These are phyloP conservation scores for Ectemnius lituratus DNA, from an alignment of 2,888 invertebrate species.

Conservation along the genomic window DNA sequence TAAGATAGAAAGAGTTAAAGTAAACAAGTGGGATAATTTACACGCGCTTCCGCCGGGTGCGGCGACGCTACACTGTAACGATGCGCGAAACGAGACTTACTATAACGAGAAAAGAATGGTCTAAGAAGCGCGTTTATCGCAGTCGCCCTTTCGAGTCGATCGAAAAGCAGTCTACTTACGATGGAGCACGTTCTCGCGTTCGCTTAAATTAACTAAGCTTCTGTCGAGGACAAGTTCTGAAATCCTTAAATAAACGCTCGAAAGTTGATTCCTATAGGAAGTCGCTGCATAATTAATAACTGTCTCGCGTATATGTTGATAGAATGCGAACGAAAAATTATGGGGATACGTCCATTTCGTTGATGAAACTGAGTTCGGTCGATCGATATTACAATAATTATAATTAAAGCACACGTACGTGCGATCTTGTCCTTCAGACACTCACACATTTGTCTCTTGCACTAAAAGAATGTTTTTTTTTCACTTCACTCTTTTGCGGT, in stretches of 20 bases:
- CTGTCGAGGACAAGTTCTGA: not conserved
- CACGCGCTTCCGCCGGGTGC: constrained; percentile 12
- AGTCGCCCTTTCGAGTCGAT: constrained; percentile 29
- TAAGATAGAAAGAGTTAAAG: constrained; percentile 43
- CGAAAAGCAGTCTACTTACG: constrained; percentile 38
- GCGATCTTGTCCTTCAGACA: constrained; percentile 42
- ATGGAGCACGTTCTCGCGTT: constrained; percentile 14
- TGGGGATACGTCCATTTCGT: constrained; percentile 35
- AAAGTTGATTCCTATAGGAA: constrained; percentile 25
- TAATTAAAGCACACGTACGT: constrained; percentile 43
- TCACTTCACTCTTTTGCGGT: constrained; percentile 59
- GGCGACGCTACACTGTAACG: too few species aligned
- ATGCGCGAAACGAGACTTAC: too few species aligned
- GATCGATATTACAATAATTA: constrained; percentile 38
- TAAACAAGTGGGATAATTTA: constrained; percentile 45
- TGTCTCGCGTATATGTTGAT: constrained; percentile 24
- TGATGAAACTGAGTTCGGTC: constrained; percentile 52
- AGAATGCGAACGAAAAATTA: constrained; percentile 49
- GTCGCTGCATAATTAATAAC: not conserved
- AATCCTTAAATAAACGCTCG: constrained; percentile 37
- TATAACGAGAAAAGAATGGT: constrained; percentile 9
- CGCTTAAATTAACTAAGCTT: constrained; percentile 32
- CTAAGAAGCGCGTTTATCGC: constrained; percentile 17
- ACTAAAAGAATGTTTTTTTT: constrained; percentile 39
- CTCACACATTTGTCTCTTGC: constrained; percentile 54